Base-by-base conservation (phyloP, 2,888 invertebrate genomes). In the Microplitis deprimator region DNA sequence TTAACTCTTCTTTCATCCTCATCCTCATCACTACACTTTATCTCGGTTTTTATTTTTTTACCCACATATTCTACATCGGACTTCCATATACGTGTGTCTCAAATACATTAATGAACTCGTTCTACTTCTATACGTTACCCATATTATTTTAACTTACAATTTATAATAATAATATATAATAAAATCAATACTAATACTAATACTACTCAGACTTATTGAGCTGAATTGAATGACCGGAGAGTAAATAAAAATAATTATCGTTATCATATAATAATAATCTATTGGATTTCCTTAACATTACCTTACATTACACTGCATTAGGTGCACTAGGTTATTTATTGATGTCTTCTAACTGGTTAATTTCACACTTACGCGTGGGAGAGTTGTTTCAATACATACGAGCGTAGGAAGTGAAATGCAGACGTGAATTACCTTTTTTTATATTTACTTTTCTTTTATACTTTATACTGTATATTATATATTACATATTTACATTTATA, bases 311-410 rank as follows among this genome's bases (percentile, higher is more conserved):
- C 76, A 77, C 75, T 77, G 77, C 16, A 20, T 65, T 62, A 17
- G 29, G 62, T 59, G 73, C 62, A 73, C 41, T 79, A 80, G 77
- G 79, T 80, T 82, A 82, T 82, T 81, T 82, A 81, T 81, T 79
- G 80, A 79, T 77, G 78, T 81, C 80, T 82, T 79, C 78, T 77
- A 81, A 81, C 81, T 82, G 80, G 81, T 81, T 81, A 82, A 82
- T 81, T 82, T 82, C 80, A 77, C 79, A 80, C 79, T 82, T 82
- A 77, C 79, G 81, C 83, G 83, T 83, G 82, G 83, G 83, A 81
- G 82, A 82, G 78, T 79, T 74, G 79, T 78, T 79, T 82, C 75
- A 67, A 50, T 50, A 50, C 13, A 13, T 69, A 61, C 65, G 75
- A 69, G 82, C 81, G 83, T 83, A 82, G 83, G 83, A 64, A 78